Evolutionary conservation across 2,888 invertebrate genomes (phyloP), one percentile per base, ranked within the genome.

Genomic region (Callimorpha dominula): DNA sequence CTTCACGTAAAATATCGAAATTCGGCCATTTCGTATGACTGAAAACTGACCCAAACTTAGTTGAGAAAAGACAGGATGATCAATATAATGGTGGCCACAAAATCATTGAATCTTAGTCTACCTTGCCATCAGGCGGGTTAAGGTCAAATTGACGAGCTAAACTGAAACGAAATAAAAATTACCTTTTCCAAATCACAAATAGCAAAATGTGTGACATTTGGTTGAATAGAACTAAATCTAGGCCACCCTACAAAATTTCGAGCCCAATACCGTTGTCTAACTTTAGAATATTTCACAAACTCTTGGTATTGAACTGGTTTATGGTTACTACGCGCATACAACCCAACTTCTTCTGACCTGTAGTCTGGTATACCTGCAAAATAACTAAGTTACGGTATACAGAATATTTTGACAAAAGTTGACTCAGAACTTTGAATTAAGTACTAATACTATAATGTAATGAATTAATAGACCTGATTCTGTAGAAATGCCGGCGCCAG

Each of bases 401-500:
- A 8, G 4, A 42, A 42, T 67, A n/a, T 17, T 17, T 15, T 11
- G 40, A 50, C 15, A 1, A 14, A 15, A 40, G 40, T 40, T 7
- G 15, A 40, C 31, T 31, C 31, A 31, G 4, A 11, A 7, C 14
- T 17, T 42, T 7, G 8, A 63, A 40, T 4, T 15, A 5, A 43
- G 62, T 15, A 15, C 14, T 11, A 63, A 43, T 40, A 40, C n/a
- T n/a, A 17, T 43, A 9, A 43, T 17, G 40, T 17, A 40, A 7
- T 64, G 17, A 64, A 42, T 64, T 40, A 57, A 12, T 83, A 85
- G 90, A 97, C 97, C 97, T 88, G 99, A 99, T 96, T 99, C 99
- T 2, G 99, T 99, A 0, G 99, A 99, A 85, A 99, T 97, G 50
- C 99, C 99, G 80, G 99, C 99, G 17, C 99, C 99, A 70, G 99